Evolutionary conservation across 2,797 vertebrate genomes (phyloP), one percentile per base, ranked within the genome.

Genomic region (Rhabdomys pumilio): DNA sequence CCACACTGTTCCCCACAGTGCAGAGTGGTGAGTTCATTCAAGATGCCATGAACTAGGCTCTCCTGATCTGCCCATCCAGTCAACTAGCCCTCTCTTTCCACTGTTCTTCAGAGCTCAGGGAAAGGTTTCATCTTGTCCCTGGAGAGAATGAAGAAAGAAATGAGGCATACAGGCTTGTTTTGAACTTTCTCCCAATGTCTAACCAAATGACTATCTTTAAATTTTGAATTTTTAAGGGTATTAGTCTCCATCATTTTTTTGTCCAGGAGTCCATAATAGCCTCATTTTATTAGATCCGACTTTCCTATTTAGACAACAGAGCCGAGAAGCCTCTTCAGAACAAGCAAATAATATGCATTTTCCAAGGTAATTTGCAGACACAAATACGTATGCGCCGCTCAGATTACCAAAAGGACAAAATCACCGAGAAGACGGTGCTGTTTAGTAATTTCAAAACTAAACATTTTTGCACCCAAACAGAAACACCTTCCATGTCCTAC

Each of bases 341-440:
- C 95, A 93, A 97, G 94, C 95, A 98, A 98, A 96, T 98, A 97
- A 97, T 98, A 97, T 97, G 97, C 96, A 98, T 98, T 97, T 97
- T 98, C 91, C 95, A 83, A 96, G 94, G 97, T 94, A 97, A 98
- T 98, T 96, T 98, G 80, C 97, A 96, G 97, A 89, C 96, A 95
- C 93, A 93, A 95, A 96, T 86, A 96, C 77, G 87, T 97, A 96
- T 61, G 73, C 34, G 79, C 72, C 3, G 22, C 77, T 90, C 95
- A 76, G 92, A 96, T 95, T 95, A 97, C 95, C 55, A 8, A 91
- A 93, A 96, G 87, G 61, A 91, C 63, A 96, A 97, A 97, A 97
- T 96, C 94, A 72, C 97, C 81, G 93, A 81, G 89, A 96, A 90
- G 94, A 97, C 89, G 72, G 75, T 96, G 95, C 4, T 91, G 90